Percentiles rank a stretch among this genome's conserved stretches.
phyloP scores from a whole-genome alignment of 2,888 invertebrate genomes.

The Temnothorax unifasciatus region DNA sequence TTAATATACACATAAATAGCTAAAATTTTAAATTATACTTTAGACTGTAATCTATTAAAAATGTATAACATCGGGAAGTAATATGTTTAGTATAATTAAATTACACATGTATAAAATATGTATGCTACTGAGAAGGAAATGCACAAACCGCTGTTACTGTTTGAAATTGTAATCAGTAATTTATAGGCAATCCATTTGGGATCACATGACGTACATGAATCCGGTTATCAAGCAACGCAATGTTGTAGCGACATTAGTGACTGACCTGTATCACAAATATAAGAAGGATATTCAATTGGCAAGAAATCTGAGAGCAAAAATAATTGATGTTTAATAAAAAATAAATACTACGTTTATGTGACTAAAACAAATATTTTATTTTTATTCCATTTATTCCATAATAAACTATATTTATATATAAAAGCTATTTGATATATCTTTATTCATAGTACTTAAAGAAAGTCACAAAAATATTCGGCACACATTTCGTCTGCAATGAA shows the following conservation, averaged over 20 bases:
- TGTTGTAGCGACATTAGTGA: neutral
- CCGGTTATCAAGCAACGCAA: constrained; percentile 5
- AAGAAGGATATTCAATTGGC: neutral
- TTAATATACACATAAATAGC: neutral
- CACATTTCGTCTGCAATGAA: neutral
- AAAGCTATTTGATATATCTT: neutral
- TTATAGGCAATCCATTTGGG: constrained; percentile 24
- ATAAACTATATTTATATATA: neutral
- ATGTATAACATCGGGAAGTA: neutral
- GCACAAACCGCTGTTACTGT: neutral
- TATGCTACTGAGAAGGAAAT: neutral
- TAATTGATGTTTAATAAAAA: neutral
- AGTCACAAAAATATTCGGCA: neutral
- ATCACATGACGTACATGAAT: neutral
- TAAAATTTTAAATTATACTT: neutral
- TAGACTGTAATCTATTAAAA: neutral
- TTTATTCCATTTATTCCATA: neutral
- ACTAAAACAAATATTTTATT: neutral
- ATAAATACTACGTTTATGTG: neutral
- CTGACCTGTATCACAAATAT: neutral
- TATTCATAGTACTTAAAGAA: neutral
- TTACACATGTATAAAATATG: neutral
- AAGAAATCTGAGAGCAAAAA: neutral
- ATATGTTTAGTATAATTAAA: neutral
- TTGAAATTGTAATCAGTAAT: constrained; percentile 21